Evolutionary conservation across 2,888 invertebrate species (phyloP), one percentile per base, ranked within the genome.

Genomic region (Phlogophora meticulosa): DNA sequence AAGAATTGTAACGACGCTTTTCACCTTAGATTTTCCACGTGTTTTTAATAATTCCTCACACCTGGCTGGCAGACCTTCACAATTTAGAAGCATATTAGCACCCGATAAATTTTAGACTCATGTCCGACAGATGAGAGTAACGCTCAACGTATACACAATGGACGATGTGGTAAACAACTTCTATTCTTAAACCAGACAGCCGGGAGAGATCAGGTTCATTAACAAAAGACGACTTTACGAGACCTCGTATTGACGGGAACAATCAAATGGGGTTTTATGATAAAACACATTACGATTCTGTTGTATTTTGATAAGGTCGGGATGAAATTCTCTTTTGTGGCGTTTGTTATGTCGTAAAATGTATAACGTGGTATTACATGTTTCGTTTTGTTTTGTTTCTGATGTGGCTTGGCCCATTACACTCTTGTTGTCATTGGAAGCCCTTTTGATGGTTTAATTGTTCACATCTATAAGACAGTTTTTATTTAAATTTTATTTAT

Each of bases 81-180:
- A 61, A 79, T 66, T 81, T 79, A 81, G 81, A 83, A 85, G 81
- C 75, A 81, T 85, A 87, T 90, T 88, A 88, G 82, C 91, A 91
- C 90, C 91, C 90, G 90, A 90, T 87, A 87, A 90, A 90, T 91
- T 87, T 88, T 87, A 87, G 85, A 87, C 81, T 86, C 83, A 89
- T 88, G 87, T 81, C 80, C 69, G 45, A 72, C 73, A 72, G 77
- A 80, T 79, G 87, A 84, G 85, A 86, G 85, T 83, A 85, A 86
- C 85, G 86, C 67, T 85, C 81, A 85, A 83, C 80, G 83, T 88
- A 83, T 84, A 87, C 84, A 70, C 84, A 70, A 67, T 76, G 71
- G 76, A 76, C 80, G 86, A 85, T 86, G 76, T 71, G 80, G 89
- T 91, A 93, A 93, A 92, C 92, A 90, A 75, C 77, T 79, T 85